Evolutionary conservation across 2,888 invertebrate species (phyloP), one percentile per base, ranked within the genome.

Genomic region (Cataglyphis rosenhaueri): DNA sequence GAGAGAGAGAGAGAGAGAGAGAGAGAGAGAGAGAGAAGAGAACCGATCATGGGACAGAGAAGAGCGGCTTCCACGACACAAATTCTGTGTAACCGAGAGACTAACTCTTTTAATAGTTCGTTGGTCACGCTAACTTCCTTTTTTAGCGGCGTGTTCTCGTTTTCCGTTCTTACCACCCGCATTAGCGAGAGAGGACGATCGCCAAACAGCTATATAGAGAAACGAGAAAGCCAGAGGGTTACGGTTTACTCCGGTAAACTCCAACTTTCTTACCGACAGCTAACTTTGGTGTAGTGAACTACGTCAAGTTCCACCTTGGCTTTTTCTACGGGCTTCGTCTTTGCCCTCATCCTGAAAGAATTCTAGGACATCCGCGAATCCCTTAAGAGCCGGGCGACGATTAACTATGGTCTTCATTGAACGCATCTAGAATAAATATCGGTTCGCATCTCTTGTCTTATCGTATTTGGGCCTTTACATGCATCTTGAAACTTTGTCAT

Each of bases 21-120:
- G 44, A 21, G 21, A 66, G 71, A 3, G 44, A 8, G 44, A 29
- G 29, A 29, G 29, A 29, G 29, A 29, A 38, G 55, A 35, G 21
- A 9, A 73, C 6, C 52, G 52, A 52, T 52, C 52, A 52, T 2
- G 52, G n/a, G 52, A 48, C 18, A 9, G 44, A 25, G 10, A 65
- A 41, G 29, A 35, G 44, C 44, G 35, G 59, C 59, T 79, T 21
- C 25, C 48, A 32, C 79, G 87, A 84, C 82, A 88, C 85, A 86
- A 87, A 89, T 87, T 88, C 88, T 86, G 89, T 86, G 89, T 88
- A 90, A 90, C 88, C 78, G 88, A 88, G 88, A 88, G 88, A 87
- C 91, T 90, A 92, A 91, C 87, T 89, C 87, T 90, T 91, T 90
- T 87, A 90, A 85, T 89, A 88, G 91, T 90, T 89, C 84, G 44